phyloP scores from a whole-genome alignment of 1,140 invertebrate genomes.

The Apis laboriosa region DNA sequence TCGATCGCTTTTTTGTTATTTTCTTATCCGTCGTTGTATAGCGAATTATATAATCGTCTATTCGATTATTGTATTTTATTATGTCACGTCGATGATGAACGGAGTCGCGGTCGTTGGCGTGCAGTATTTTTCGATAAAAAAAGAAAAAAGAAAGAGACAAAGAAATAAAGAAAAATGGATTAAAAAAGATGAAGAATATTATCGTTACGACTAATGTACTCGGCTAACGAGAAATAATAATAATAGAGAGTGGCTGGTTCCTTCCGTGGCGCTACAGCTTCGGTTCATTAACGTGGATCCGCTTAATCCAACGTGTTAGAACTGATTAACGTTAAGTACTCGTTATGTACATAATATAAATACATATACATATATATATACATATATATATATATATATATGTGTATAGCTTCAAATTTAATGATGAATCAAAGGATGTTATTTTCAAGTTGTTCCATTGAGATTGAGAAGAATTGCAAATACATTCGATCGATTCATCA shows the following conservation, averaged over 20 bases:
- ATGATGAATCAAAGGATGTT: too few species aligned
- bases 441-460: neutral
- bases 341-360: neutral
- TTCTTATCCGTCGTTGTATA: slow-evolving; percentile 72
- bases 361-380: too few species aligned
- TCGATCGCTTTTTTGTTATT: slow-evolving; percentile 68
- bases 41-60: slow-evolving; percentile 60
- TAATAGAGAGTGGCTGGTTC: slow-evolving; percentile 27
- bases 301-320: neutral
- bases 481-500: neutral
- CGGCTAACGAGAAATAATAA: neutral
- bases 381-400: too few species aligned
- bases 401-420: too few species aligned
- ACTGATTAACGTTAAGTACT: slow-evolving; percentile 28
- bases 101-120: slow-evolving; percentile 14
- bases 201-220: neutral
- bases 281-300: slow-evolving; percentile 21
- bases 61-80: slow-evolving; percentile 75
- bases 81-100: slow-evolving; percentile 71
- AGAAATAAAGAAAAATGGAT: too few species aligned
- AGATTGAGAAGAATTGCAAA: neutral
- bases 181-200: neutral
- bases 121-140: slow-evolving; percentile 9
- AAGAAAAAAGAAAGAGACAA: neutral
- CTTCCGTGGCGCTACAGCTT: slow-evolving; percentile 45